Base-by-base conservation (phyloP, 2,888 invertebrate genomes). In the Ectobius pallidus region DNA sequence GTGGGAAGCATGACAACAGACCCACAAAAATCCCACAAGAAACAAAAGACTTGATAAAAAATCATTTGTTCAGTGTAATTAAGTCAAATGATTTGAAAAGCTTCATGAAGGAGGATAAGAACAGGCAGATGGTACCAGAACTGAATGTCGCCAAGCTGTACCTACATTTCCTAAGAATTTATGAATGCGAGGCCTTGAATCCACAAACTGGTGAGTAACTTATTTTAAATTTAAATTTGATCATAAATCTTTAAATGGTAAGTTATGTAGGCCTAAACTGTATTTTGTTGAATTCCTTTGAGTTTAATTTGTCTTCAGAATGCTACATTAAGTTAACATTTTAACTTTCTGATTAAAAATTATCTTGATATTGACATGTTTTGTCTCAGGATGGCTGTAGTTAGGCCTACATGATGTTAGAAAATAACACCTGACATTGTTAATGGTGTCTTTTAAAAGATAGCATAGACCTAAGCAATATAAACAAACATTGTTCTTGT, bases 1-100 rank as follows among this genome's bases (percentile, higher is more conserved):
- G 87, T 73, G 87, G 87, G 0, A 86, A 85, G 78, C 87, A 86
- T 77, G 85, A 86, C 76, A 86, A 86, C 72, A 82, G 85, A 14
- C 82, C 86, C 77, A 85, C 86, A 9, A 82, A 86, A n/a, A 80
- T 87, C 46, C 85, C 86, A 22, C 79, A 82, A 62, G 85, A 85
- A 72, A 81, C 86, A 16, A 81, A 86, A 44, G 85, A 86, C 63
- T 84, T 86, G 80, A 86, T 87, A 55, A 87, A 86, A 80, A 85
- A 85, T 76, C 87, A 87, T 76, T 84, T 87, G 75, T 85, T 75
- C 39, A 74, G 71, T 44, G 74, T 77, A 49, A 74, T 78, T 7
- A 75, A 77, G 25, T 78, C 78, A 4, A 72, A 74, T 20, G 73
- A 75, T 30, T 74, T 78, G 30, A 73, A 75, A 25, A 76, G 74